A percentile compares a stretch with the other conserved stretches of the same genome.
phyloP scores from a whole-genome alignment of 2,113 vertebrate genomes.

The Pachycephala philippinensis region DNA sequence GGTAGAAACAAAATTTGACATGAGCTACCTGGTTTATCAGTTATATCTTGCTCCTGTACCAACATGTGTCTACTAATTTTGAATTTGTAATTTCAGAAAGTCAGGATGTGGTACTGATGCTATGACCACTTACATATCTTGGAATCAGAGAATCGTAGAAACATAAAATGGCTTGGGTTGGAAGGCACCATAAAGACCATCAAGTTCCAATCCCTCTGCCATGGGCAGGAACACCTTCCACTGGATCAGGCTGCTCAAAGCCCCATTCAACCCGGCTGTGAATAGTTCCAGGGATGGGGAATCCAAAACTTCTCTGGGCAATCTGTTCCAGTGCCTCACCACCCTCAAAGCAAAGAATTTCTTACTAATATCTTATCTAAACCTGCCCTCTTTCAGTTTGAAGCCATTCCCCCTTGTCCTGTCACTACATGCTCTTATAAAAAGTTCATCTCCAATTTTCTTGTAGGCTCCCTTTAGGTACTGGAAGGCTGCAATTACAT shows the following conservation, averaged over 20 bases:
- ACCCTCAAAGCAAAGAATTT: background rate
- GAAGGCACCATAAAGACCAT: background rate
- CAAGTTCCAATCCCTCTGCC: background rate
- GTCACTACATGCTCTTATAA: background rate
- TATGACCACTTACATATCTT: background rate
- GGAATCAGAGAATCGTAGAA: background rate
- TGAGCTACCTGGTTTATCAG: background rate
- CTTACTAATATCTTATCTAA: background rate
- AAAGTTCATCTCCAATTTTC: background rate
- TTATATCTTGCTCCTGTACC: background rate
- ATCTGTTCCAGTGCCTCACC: background rate
- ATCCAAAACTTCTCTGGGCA: background rate
- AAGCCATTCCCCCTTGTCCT: background rate
- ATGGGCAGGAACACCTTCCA: background rate
- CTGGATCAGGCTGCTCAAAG: background rate
- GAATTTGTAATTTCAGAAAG: background rate
- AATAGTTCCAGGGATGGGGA: background rate
- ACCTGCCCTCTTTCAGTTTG: background rate
- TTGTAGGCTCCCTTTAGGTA: background rate
- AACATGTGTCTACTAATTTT: background rate
- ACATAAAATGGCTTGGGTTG: background rate
- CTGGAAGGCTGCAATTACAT: background rate
- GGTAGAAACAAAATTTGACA: background rate
- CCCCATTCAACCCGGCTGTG: background rate
- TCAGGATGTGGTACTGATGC: background rate